Percentiles rank a stretch among this genome's conserved stretches.
These are phyloP conservation scores for Syncerus caffer DNA, from an alignment of 2,797 vertebrate genomes.

Conservation along the genomic window DNA sequence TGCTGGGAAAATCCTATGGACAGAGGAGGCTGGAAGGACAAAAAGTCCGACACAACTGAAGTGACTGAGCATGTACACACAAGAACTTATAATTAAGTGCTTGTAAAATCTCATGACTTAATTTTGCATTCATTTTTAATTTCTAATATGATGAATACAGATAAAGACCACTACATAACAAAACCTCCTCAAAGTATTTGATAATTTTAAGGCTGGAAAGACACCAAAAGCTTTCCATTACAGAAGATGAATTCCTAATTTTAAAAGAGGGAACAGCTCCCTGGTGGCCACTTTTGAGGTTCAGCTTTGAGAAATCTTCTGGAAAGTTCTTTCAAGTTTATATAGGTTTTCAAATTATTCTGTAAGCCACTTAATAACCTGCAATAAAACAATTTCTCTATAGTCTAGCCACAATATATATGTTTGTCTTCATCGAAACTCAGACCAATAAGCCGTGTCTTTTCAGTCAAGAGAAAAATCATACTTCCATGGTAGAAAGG, in stretches of 20 bases:
- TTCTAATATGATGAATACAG: neutral
- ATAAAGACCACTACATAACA: neutral
- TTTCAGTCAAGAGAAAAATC: neutral
- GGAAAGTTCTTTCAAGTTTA: neutral
- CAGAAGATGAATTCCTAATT: neutral
- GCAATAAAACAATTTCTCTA: neutral
- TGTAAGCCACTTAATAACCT: neutral
- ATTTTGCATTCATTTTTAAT: neutral
- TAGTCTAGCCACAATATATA: neutral
- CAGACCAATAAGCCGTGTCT: neutral
- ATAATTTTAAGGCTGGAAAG: neutral
- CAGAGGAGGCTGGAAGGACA: neutral
- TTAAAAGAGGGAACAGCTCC: neutral
- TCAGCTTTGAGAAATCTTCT: neutral
- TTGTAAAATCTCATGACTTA: neutral
- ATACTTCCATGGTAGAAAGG: neutral
- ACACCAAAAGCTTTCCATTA: neutral
- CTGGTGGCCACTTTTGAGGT: neutral
- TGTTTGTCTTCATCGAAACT: neutral
- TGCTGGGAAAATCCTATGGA: neutral
- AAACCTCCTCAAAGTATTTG: neutral
- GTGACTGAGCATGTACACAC: neutral
- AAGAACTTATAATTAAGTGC: neutral
- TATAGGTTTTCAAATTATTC: neutral
- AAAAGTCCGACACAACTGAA: neutral